A percentile compares a stretch with the other conserved stretches of the same genome.
Conservation (phyloP, 1,140 invertebrate species). For the Drosophila ananassae region DNA sequence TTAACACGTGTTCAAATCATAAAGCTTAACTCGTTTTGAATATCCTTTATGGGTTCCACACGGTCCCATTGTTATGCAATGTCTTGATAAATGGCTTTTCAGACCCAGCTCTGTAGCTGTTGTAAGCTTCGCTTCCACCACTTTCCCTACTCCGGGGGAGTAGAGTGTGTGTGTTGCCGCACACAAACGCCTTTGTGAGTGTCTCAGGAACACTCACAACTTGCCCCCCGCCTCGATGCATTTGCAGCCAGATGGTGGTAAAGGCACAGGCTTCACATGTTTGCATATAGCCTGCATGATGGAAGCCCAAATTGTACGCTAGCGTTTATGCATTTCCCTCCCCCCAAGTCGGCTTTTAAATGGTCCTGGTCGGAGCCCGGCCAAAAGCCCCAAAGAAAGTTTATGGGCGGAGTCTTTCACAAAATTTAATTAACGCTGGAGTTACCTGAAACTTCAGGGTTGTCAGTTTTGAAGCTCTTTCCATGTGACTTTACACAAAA, state of each 20-base stretch:
- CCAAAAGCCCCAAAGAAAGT: constrained; percentile 11
- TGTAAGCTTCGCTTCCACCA: not conserved
- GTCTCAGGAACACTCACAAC: constrained; percentile 42
- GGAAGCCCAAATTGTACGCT: constrained; percentile 12
- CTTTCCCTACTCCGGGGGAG: not conserved
- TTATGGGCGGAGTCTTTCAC: constrained; percentile 6
- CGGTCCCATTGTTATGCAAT: constrained; percentile 50
- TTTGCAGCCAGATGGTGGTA: not conserved
- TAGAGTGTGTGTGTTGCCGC: not conserved
- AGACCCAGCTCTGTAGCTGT: constrained; percentile 24
- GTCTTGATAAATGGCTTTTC: constrained; percentile 70
- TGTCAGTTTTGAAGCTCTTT: not conserved
- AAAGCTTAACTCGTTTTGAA: constrained; percentile 62
- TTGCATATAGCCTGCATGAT: constrained; percentile 5
- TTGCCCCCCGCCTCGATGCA: constrained; percentile 18
- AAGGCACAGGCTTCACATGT: not conserved
- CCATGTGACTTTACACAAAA: not conserved
- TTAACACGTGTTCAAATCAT: constrained; percentile 70
- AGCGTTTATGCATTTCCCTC: constrained; percentile 16
- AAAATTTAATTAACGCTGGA: constrained; percentile 24
- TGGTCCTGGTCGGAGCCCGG: not conserved
- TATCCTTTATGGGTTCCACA: constrained; percentile 50
- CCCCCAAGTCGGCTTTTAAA: constrained; percentile 25
- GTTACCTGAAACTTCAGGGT: not conserved
- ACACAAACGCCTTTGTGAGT: constrained; percentile 23